These are phyloP conservation scores for Cyanocitta stelleri DNA, from an alignment of 2,113 vertebrate species.

Conservation along the genomic window DNA sequence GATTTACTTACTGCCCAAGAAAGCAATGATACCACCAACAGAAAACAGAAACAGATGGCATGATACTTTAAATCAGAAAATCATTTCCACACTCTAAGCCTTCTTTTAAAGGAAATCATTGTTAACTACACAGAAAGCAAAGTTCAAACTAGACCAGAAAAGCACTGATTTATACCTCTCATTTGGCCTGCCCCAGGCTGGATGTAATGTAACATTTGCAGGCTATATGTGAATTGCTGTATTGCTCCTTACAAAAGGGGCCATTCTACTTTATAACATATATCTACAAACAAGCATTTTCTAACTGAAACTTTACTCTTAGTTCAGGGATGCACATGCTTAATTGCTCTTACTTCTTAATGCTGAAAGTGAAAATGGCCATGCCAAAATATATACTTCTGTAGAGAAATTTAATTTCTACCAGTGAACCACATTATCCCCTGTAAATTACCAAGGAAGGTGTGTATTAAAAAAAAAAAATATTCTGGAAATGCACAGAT, in stretches of 20 bases:
- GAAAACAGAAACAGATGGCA: background rate
- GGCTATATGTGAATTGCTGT: background rate
- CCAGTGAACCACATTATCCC: background rate
- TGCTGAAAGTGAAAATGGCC: background rate
- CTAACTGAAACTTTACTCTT: background rate
- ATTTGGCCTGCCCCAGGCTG: background rate
- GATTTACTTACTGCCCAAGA: background rate
- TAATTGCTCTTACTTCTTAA: background rate
- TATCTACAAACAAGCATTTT: background rate
- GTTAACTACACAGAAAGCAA: background rate
- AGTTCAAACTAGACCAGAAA: background rate
- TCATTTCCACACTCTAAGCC: background rate
- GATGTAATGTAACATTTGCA: background rate
- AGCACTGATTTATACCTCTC: background rate
- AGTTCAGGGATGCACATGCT: background rate
- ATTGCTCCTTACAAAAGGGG: background rate
- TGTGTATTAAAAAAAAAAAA: background rate
- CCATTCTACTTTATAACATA: background rate
- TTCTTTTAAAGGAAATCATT: background rate
- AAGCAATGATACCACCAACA: background rate
- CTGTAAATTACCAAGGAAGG: background rate
- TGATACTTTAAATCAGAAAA: background rate
- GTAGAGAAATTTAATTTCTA: background rate
- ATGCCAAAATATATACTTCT: background rate
- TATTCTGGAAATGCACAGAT: background rate